Evolutionary conservation across 2,797 vertebrate species (phyloP).

Genomic region (Percopsis omiscomaycus): DNA sequence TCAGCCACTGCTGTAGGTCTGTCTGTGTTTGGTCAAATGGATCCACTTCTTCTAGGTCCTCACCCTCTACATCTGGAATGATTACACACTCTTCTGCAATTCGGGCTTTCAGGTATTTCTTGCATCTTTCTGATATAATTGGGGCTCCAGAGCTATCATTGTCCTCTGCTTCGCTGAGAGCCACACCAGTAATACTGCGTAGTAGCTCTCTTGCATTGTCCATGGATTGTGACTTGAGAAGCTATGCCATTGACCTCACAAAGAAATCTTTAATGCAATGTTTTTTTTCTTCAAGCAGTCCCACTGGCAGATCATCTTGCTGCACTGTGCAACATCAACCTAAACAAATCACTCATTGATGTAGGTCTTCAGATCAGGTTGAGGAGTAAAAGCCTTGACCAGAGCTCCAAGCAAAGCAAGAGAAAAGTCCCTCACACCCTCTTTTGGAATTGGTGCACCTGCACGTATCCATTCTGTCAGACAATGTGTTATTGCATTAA

Average conservation of each 20-base stretch:
- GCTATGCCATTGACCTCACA: conserved; percentile 26
- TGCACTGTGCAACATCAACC: conserved; percentile 38
- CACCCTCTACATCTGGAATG: background rate
- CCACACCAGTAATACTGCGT: conserved; percentile 16
- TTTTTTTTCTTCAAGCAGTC: conserved; percentile 17
- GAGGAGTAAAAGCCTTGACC: conserved; percentile 34
- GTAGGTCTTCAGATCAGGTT: conserved; percentile 21
- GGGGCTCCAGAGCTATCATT: background rate
- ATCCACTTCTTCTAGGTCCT: background rate
- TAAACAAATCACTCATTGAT: conserved; percentile 36
- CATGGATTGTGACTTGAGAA: conserved; percentile 18
- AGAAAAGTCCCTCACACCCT: too few relatives aligned
- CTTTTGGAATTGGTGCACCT: too few relatives aligned
- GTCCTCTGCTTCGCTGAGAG: conserved; percentile 29
- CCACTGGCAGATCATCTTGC: conserved; percentile 30
- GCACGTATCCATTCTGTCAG: too few relatives aligned
- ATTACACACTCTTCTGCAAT: conserved; percentile 2
- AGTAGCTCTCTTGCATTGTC: conserved; percentile 31
- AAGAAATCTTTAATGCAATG: conserved; percentile 29
- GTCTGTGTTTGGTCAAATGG: background rate
- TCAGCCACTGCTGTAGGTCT: conserved; percentile 13
- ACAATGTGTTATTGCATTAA: background rate
- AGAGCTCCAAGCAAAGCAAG: conserved; percentile 3
- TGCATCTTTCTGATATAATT: conserved; percentile 11
- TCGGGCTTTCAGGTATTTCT: conserved; percentile 12